Evolutionary conservation across 1,140 invertebrate species (phyloP), one percentile per base, ranked within the genome.

Genomic region (Lepidurus packardi): DNA sequence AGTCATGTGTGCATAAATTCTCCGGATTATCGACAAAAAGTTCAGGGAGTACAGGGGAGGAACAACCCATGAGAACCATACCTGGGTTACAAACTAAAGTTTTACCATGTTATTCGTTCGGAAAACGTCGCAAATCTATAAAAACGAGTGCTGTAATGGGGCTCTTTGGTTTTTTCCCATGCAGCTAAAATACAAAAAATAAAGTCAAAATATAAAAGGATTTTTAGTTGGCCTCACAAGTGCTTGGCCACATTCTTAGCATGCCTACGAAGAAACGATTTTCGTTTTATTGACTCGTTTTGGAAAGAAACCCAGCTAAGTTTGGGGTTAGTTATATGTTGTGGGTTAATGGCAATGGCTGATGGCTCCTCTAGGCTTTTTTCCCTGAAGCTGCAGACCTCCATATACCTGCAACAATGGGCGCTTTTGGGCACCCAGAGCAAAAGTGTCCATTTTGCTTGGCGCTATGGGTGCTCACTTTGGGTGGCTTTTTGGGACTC

Each of bases 381-480:
- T 34, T 34, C 34, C 1, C 53, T 65, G 9, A 65, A 65, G 53
- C 53, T 65, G 53, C 7, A 65, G 34, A 65, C 53, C 1, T 65
- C 53, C 10, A 13, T n/a, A 21, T 65, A 16, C 53, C 53, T 13
- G 53, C n/a, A n/a, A 7, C 7, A 13, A 65, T 65, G 6, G 21
- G 21, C 53, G 53, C 21, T 65, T 65, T 34, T 0, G 34, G 53
- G 53, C 53, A 65, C 53, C 53, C 53, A 65, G 21, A 65, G 53
- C 53, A 65, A 65, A 65, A 65, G 21, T 34, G 53, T 65, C 53
- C 53, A 65, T 65, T 65, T 65, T 21, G 10, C 34, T 34, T 65
- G 21, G 53, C 53, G 53, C 53, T 65, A 65, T 65, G 53, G 53
- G 53, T 65, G 53, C 53, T 65, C 53, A 65, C 53, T 65, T 65